Percentiles rank a stretch among this genome's conserved stretches.
phyloP scores from a whole-genome alignment of 2,113 vertebrate genomes.

The Sphyrna mokarran region DNA sequence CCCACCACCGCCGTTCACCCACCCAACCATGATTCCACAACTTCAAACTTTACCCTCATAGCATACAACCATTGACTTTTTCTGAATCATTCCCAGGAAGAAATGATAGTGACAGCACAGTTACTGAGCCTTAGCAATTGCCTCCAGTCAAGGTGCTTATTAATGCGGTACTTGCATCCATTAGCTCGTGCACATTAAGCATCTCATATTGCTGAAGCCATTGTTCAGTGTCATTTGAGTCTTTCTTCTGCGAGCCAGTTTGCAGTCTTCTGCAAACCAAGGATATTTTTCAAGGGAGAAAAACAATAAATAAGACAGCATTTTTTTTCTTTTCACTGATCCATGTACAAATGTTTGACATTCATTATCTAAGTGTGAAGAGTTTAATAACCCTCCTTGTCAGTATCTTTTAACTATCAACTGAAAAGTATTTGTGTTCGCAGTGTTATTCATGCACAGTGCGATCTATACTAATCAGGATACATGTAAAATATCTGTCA shows the following conservation, averaged over 20 bases:
- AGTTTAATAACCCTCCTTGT: neutral
- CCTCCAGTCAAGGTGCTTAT: neutral
- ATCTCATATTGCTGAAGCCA: neutral
- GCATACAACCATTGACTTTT: neutral
- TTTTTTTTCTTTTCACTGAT: neutral
- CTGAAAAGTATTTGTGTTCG: neutral
- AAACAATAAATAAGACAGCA: neutral
- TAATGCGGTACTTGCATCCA: neutral
- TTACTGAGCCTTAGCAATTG: neutral
- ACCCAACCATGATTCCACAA: neutral
- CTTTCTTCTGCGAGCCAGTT: neutral
- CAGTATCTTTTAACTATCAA: neutral
- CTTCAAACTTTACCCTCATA: neutral
- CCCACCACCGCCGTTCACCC: no score
- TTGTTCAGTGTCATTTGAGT: neutral
- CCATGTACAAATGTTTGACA: neutral
- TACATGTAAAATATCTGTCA: neutral
- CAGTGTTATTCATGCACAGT: neutral
- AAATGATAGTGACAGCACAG: neutral
- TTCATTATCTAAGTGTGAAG: neutral
- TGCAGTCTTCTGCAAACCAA: neutral
- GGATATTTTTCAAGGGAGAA: neutral
- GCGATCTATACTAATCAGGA: neutral
- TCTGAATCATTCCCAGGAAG: neutral
- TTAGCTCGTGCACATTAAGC: neutral